Percentiles rank a stretch among this genome's conserved stretches.
Conservation (phyloP, 2,797 vertebrate species). For the Parotocinclus haroldoi region DNA sequence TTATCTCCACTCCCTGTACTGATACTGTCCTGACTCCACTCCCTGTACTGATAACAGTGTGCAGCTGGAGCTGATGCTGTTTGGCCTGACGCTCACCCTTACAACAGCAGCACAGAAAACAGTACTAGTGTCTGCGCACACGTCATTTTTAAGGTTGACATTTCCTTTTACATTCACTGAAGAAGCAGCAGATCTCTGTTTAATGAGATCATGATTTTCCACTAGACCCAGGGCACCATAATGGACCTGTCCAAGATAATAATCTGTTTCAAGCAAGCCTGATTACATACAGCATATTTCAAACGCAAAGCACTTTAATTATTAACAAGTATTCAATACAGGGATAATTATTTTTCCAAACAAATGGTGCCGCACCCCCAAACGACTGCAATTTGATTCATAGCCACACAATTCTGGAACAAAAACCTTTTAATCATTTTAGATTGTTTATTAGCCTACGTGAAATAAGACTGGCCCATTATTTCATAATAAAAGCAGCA, state of each 20-base stretch:
- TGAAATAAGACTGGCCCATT: constrained; percentile 61
- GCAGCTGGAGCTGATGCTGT: constrained; percentile 1
- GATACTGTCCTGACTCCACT: constrained; percentile 18
- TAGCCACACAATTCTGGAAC: constrained; percentile 62
- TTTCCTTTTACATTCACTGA: constrained; percentile 32
- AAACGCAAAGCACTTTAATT: constrained; percentile 70
- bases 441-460: constrained; percentile 71
- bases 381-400: constrained; percentile 65
- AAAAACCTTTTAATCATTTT: constrained; percentile 71
- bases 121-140: constrained; percentile 15
- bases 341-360: constrained; percentile 78
- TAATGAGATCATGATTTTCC: constrained; percentile 33
- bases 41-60: constrained; percentile 20
- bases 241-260: constrained; percentile 38
- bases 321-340: constrained; percentile 73
- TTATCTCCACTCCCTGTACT: constrained; percentile 11
- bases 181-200: constrained; percentile 23
- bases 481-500: constrained; percentile 39
- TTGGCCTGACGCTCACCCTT: constrained; percentile 34
- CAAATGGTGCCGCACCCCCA: constrained; percentile 69
- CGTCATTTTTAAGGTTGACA: constrained; percentile 27
- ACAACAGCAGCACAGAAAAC: constrained; percentile 35
- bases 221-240: constrained; percentile 21
- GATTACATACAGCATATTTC: constrained; percentile 50
- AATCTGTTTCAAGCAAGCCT: constrained; percentile 25